These are phyloP conservation scores for Axis porcinus DNA, from an alignment of 2,113 vertebrate genomes.

Conservation along the genomic window DNA sequence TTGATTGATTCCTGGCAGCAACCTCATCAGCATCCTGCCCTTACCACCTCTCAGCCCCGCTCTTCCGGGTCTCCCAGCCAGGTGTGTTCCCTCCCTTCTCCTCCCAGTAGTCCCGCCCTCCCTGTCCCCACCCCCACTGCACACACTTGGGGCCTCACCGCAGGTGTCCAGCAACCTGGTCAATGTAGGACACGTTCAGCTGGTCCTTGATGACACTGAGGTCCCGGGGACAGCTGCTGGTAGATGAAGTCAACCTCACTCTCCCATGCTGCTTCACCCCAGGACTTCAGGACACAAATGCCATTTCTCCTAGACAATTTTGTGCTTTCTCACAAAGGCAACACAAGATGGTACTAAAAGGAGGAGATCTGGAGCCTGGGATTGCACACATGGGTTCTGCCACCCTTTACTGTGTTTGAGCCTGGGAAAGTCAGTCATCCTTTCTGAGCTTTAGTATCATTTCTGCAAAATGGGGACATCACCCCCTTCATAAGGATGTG, in stretches of 20 bases:
- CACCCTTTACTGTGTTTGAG: neutral
- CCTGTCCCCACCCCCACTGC: neutral
- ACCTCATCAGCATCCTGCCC: neutral
- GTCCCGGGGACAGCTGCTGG: conserved; percentile 71
- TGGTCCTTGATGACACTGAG: conserved; percentile 81
- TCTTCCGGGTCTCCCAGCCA: neutral
- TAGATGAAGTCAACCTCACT: conserved; percentile 6
- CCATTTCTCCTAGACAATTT: neutral
- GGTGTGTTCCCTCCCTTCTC: too few species aligned
- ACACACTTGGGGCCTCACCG: conserved; percentile 76
- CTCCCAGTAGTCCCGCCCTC: neutral
- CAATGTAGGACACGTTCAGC: conserved; percentile 82
- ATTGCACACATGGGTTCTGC: neutral
- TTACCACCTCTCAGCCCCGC: neutral
- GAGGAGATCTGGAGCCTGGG: neutral
- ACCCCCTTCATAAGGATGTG: neutral
- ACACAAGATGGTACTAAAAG: neutral
- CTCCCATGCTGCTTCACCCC: neutral
- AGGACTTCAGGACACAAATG: conserved; percentile 22
- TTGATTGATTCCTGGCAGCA: neutral
- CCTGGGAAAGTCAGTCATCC: neutral
- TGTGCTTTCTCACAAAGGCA: neutral
- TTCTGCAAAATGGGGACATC: neutral
- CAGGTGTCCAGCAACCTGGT: conserved; percentile 82
- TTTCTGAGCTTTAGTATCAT: neutral